These are phyloP conservation scores for Pygmarrhopalites habei DNA, from an alignment of 1,140 invertebrate genomes.

Conservation along the genomic window DNA sequence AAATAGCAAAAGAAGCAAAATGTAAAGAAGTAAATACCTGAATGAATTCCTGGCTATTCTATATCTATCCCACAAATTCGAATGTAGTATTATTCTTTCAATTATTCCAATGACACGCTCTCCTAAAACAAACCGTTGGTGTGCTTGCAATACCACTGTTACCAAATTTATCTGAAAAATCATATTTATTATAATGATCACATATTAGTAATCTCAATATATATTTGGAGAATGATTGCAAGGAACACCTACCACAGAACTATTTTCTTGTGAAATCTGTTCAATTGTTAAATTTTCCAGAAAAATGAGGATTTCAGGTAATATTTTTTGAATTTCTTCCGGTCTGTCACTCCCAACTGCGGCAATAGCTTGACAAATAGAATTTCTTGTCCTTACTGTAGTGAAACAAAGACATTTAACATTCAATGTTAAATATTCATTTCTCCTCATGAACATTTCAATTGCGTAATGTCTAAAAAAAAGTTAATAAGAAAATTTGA, in stretches of 20 bases:
- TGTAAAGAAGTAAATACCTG: too few relatives aligned
- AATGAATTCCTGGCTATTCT: slow-evolving; percentile 76
- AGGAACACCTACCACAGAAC: slow-evolving; percentile 22
- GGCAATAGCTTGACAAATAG: slow-evolving; percentile 61
- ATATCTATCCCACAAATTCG: slow-evolving; percentile 76
- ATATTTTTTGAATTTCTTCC: slow-evolving; percentile 51
- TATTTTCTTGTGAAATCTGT: slow-evolving; percentile 22
- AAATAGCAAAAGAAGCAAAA: slow-evolving; percentile 20
- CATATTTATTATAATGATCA: background rate
- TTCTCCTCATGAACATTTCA: too few relatives aligned
- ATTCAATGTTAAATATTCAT: too few relatives aligned
- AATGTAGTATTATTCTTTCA: slow-evolving; percentile 51
- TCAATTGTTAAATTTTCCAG: slow-evolving; percentile 40
- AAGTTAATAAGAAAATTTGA: too few relatives aligned
- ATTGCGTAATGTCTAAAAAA: too few relatives aligned
- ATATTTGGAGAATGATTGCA: background rate
- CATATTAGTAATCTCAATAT: background rate
- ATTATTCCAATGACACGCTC: slow-evolving; percentile 44
- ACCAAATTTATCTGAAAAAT: slow-evolving; percentile 25
- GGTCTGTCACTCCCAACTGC: slow-evolving; percentile 62
- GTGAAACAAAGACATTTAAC: too few relatives aligned
- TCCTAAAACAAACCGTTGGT: slow-evolving; percentile 43
- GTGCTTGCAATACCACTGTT: slow-evolving; percentile 63
- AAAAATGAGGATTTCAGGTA: slow-evolving; percentile 53
- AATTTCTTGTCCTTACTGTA: slow-evolving; percentile 41